phyloP scores from a whole-genome alignment of 1,140 invertebrate genomes.

The Psilanteris sp. region DNA sequence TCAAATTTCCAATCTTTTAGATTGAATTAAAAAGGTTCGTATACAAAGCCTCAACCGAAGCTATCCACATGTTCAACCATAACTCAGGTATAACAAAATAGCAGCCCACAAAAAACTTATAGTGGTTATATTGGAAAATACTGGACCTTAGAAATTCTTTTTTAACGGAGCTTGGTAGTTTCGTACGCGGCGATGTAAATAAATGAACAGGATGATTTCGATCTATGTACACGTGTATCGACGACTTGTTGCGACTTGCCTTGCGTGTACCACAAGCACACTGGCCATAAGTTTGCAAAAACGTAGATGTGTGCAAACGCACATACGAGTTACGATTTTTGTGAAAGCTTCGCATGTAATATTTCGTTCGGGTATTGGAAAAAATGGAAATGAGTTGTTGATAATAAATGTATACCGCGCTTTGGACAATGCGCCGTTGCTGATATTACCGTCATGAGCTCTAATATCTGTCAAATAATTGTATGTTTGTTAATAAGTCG shows the following conservation, averaged over 20 bases:
- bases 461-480: slow-evolving; percentile 29
- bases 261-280: slow-evolving; percentile 41
- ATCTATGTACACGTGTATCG: slow-evolving; percentile 61
- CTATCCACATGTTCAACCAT: too few relatives aligned
- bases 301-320: slow-evolving; percentile 19
- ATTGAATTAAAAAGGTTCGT: too few relatives aligned
- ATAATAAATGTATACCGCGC: slow-evolving; percentile 15
- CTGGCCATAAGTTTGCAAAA: slow-evolving; percentile 40
- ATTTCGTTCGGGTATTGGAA: slow-evolving; percentile 27
- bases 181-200: slow-evolving; percentile 42
- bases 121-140: too few relatives aligned
- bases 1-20: too few relatives aligned
- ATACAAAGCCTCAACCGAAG: too few relatives aligned
- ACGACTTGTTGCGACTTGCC: slow-evolving; percentile 63
- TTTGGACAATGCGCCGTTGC: slow-evolving; percentile 45
- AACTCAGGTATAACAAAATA: too few relatives aligned
- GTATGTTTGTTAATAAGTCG: slow-evolving; percentile 24
- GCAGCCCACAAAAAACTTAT: too few relatives aligned
- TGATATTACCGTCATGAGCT: slow-evolving; percentile 33
- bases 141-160: slow-evolving; percentile 46
- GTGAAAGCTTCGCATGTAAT: slow-evolving; percentile 40
- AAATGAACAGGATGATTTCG: slow-evolving; percentile 59
- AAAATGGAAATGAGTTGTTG: slow-evolving; percentile 12
- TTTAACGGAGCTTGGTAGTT: slow-evolving; percentile 49
- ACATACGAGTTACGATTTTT: slow-evolving; percentile 38